These are phyloP conservation scores for Psittacula derbiana DNA, from an alignment of 2,797 vertebrate genomes.

Conservation along the genomic window DNA sequence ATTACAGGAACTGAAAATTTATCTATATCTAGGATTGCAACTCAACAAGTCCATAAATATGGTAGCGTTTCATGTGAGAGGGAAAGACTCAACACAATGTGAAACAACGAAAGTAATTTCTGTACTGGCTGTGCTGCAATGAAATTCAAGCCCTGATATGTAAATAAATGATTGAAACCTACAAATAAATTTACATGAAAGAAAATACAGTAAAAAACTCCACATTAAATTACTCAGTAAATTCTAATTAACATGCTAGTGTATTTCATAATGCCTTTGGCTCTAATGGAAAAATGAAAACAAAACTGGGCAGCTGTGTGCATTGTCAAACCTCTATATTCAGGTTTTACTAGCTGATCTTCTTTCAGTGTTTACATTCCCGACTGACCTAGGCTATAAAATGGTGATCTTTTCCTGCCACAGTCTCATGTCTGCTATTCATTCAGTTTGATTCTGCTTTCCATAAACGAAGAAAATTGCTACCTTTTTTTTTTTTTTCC, in stretches of 20 bases:
- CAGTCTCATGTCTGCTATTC: neutral
- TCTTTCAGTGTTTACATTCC: neutral
- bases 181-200: neutral
- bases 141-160: neutral
- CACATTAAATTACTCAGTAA: neutral
- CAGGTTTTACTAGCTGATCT: neutral
- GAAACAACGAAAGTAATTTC: neutral
- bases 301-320: neutral
- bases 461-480: neutral
- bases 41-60: neutral
- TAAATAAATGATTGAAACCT: neutral
- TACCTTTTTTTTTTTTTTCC: neutral
- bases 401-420: neutral
- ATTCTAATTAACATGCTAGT: neutral
- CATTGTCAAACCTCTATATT: neutral
- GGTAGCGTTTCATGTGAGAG: neutral
- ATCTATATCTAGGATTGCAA: neutral
- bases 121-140: neutral
- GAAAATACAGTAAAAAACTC: neutral
- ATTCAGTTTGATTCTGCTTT: neutral
- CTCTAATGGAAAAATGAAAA: neutral
- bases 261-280: neutral
- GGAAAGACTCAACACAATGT: neutral
- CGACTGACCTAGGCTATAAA: neutral
- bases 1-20: neutral